Evolutionary conservation across 2,113 vertebrate species (phyloP).

Genomic region (Oryzias javanicus): DNA sequence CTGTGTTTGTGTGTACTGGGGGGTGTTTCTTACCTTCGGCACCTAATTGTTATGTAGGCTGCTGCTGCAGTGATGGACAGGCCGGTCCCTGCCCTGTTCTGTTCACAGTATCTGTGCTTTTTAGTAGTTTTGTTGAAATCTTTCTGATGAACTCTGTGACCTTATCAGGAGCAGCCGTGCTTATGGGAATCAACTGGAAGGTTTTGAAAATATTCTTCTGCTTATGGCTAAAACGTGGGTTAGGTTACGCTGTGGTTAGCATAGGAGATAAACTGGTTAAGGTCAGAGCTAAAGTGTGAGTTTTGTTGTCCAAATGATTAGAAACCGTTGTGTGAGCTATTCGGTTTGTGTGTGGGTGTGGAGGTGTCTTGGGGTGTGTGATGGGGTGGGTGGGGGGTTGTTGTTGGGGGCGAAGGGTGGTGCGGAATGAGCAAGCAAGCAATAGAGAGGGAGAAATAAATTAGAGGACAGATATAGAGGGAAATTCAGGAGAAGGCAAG

Average conservation of each 20-base stretch:
- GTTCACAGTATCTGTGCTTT: no score
- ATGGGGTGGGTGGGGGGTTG: conserved; percentile 14
- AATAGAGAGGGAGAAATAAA: conserved; percentile 54
- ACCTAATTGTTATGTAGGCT: conserved; percentile 22
- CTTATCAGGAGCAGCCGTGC: no score
- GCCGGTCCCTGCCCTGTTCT: no score
- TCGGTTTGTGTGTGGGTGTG: not conserved
- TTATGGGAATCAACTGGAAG: no score
- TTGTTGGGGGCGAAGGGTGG: conserved; percentile 18
- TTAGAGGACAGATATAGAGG: conserved; percentile 74
- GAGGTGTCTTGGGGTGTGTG: conserved; percentile 8
- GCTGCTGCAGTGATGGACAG: conserved; percentile 3
- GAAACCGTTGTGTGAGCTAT: no score
- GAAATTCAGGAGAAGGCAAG: conserved; percentile 65
- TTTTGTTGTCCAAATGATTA: no score
- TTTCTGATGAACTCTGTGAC: no score
- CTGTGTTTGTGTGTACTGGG: not conserved
- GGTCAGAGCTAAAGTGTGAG: not conserved
- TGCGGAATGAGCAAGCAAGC: conserved; percentile 46
- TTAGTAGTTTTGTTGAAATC: no score
- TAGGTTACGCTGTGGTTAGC: not conserved
- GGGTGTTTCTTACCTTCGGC: conserved; percentile 4
- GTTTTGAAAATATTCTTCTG: not conserved
- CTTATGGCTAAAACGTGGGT: not conserved
- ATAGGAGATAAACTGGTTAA: not conserved